phyloP scores from a whole-genome alignment of 2,888 invertebrate species.

The Luperina nickerlii region DNA sequence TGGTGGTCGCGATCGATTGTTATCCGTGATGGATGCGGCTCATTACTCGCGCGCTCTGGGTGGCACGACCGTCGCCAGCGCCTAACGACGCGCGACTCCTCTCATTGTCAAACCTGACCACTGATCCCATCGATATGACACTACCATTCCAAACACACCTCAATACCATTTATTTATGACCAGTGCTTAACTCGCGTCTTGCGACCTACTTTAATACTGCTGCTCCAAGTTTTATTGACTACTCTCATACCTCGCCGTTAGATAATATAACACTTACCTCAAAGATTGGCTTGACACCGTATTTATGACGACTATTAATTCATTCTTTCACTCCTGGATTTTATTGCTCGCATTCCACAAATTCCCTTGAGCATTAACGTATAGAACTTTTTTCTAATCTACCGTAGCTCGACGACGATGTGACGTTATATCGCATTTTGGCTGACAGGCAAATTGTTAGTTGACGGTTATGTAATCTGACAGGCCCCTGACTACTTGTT shows the following conservation, averaged over 20 bases:
- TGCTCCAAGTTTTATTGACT: conserved; percentile 80
- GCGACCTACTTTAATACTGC: conserved; percentile 75
- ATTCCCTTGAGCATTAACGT: conserved; percentile 71
- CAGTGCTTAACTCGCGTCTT: conserved; percentile 76
- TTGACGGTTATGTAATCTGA: conserved; percentile 82
- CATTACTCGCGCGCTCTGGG: conserved; percentile 85
- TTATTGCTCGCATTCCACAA: conserved; percentile 74
- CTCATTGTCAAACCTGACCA: conserved; percentile 81
- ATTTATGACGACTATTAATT: conserved; percentile 82
- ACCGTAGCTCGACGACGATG: conserved; percentile 10
- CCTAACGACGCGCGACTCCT: conserved; percentile 77
- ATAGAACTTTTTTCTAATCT: conserved; percentile 43
- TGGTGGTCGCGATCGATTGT: conserved; percentile 79
- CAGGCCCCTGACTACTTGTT: conserved; percentile 83
- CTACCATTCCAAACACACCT: conserved; percentile 82
- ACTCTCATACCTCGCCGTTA: conserved; percentile 77
- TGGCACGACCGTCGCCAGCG: conserved; percentile 75
- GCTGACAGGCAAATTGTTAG: conserved; percentile 76
- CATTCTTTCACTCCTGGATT: conserved; percentile 80
- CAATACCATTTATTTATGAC: conserved; percentile 88
- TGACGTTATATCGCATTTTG: conserved; percentile 31
- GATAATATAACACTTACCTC: conserved; percentile 74
- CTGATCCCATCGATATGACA: conserved; percentile 83
- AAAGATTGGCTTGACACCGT: conserved; percentile 81
- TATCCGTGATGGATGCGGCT: conserved; percentile 85